Evolutionary conservation across 2,888 invertebrate species (phyloP).

Genomic region (Acholoe squamosa): DNA sequence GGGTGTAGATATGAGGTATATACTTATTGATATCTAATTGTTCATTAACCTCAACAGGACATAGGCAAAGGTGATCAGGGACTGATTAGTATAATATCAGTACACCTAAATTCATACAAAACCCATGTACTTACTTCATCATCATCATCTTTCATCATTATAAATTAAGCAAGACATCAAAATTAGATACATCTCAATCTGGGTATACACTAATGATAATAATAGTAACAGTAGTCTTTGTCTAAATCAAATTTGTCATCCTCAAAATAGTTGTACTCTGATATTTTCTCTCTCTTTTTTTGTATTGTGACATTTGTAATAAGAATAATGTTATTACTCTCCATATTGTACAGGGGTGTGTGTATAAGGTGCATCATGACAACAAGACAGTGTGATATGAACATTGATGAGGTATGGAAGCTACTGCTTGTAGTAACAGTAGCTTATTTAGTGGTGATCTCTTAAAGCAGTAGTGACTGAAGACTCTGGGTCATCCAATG

Average conservation of each 20-base stretch:
- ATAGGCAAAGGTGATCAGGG: constrained; percentile 21
- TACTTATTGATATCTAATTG: constrained; percentile 1
- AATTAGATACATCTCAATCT: constrained; percentile 58
- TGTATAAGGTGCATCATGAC: constrained; percentile 28
- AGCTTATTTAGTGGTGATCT: not conserved
- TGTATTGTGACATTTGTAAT: constrained; percentile 22
- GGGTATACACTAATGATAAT: too few species aligned
- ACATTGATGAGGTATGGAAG: constrained; percentile 31
- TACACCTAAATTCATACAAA: constrained; percentile 27
- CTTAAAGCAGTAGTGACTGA: too few species aligned
- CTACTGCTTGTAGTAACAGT: not conserved
- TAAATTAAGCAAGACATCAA: constrained; percentile 57
- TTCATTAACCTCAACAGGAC: not conserved
- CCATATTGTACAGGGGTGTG: too few species aligned
- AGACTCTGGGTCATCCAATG: too few species aligned
- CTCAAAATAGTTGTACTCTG: constrained; percentile 21
- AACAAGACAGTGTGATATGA: constrained; percentile 24
- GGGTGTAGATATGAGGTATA: constrained; percentile 25
- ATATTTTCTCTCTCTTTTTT: too few species aligned
- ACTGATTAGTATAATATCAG: not conserved
- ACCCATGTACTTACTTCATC: not conserved
- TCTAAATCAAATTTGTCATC: constrained; percentile 2
- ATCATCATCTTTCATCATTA: constrained; percentile 13
- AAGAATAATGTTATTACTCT: constrained; percentile 46
- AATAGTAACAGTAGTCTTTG: too few species aligned